A percentile compares a stretch with the other conserved stretches of the same genome.
phyloP scores from a whole-genome alignment of 1,140 invertebrate genomes.

The Mycetomoellerius zeteki region DNA sequence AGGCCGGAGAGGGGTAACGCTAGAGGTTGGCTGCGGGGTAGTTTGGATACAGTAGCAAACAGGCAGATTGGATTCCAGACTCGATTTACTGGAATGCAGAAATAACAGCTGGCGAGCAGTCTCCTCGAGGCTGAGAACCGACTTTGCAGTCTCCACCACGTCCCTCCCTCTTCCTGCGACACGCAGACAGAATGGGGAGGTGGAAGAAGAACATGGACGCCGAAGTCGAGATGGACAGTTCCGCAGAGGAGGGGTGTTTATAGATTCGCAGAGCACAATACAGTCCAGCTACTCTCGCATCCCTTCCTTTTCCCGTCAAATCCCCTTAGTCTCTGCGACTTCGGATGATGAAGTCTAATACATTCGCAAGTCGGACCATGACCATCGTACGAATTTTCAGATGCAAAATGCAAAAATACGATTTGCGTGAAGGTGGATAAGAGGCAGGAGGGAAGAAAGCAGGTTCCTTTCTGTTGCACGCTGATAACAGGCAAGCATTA shows the following conservation, averaged over 20 bases:
- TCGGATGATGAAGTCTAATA: slow-evolving; percentile 71
- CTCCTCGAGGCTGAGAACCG: slow-evolving; percentile 74
- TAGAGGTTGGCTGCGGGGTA: slow-evolving; percentile 58
- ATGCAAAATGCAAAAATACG: slow-evolving; percentile 68
- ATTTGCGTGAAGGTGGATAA: slow-evolving; percentile 9
- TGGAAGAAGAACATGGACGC: slow-evolving; percentile 64
- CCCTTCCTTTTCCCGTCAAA: slow-evolving; percentile 55
- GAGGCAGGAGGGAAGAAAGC: neutral
- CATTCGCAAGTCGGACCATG: slow-evolving; percentile 65
- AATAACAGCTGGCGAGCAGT: slow-evolving; percentile 80
- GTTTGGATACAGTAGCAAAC: slow-evolving; percentile 78
- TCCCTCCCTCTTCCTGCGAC: slow-evolving; percentile 57
- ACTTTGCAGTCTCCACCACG: slow-evolving; percentile 73
- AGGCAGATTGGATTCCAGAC: slow-evolving; percentile 82
- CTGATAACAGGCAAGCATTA: slow-evolving; percentile 71
- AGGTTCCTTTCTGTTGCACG: slow-evolving; percentile 32
- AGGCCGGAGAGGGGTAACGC: slow-evolving; percentile 66
- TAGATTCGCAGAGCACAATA: slow-evolving; percentile 57
- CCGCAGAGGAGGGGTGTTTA: slow-evolving; percentile 17
- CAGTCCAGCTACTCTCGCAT: neutral
- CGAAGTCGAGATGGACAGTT: slow-evolving; percentile 62
- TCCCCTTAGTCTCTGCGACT: slow-evolving; percentile 68
- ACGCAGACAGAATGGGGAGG: neutral
- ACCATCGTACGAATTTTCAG: slow-evolving; percentile 68
- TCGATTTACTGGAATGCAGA: slow-evolving; percentile 83